Conservation (phyloP, 2,113 vertebrate genomes). For the Lampris megalopsis region DNA sequence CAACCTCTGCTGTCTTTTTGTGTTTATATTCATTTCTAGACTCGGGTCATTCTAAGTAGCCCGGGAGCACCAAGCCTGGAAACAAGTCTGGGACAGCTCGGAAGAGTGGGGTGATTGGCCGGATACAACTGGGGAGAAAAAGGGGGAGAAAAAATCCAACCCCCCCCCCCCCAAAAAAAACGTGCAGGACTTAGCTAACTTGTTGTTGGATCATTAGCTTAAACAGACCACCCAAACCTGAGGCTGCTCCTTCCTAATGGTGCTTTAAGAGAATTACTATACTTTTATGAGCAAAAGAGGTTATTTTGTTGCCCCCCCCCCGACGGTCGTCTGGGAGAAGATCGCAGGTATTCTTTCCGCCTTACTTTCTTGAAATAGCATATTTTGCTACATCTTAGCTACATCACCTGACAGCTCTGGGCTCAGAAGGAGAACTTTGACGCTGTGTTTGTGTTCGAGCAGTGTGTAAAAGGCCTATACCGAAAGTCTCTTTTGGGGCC, state of each 20-base stretch:
- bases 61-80: too few species aligned
- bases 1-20: too few species aligned
- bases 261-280: constrained; percentile 3
- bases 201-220: constrained; percentile 29
- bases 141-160: too few species aligned
- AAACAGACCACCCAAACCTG: constrained; percentile 30
- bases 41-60: too few species aligned
- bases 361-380: constrained; percentile 33
- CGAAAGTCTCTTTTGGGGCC: constrained; percentile 66
- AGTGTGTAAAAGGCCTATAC: constrained; percentile 65
- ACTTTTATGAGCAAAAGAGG: background rate
- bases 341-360: constrained; percentile 54
- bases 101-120: too few species aligned
- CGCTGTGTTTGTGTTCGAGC: constrained; percentile 68
- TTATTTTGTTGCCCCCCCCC: constrained; percentile 5
- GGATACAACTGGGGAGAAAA: too few species aligned
- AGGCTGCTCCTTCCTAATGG: constrained; percentile 32
- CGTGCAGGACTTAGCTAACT: background rate
- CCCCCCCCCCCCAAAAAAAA: too few species aligned
- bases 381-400: constrained; percentile 42
- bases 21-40: too few species aligned
- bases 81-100: too few species aligned
- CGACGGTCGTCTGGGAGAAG: constrained; percentile 46
- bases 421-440: constrained; percentile 51
- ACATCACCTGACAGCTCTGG: constrained; percentile 52